Percentiles rank a stretch among this genome's conserved stretches.
Conservation (phyloP, 92 coral and sea anemone species). For the Zoanthus solanderi region DNA sequence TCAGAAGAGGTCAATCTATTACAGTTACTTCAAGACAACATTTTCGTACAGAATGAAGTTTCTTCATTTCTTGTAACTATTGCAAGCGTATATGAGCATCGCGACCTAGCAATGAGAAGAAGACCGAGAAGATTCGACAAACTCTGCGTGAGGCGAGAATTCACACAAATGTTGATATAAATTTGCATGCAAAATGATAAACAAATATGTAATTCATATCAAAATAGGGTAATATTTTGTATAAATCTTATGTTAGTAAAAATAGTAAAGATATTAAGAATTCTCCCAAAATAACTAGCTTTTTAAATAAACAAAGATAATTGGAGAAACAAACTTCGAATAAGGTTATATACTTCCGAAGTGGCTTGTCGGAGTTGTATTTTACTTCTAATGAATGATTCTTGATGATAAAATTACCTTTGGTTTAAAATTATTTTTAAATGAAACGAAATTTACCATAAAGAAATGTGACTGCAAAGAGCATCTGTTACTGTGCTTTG, state of each 20-base stretch:
- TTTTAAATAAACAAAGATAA: not conserved
- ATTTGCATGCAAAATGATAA: not conserved
- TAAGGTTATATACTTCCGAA: not conserved
- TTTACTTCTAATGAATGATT: not conserved
- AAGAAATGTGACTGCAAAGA: not conserved
- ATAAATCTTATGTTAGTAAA: not conserved
- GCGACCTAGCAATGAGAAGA: no score
- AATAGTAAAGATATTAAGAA: constrained; percentile 20
- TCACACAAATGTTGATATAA: not conserved
- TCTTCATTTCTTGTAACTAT: no score
- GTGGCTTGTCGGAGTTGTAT: not conserved
- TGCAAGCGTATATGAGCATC: no score
- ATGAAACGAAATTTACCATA: not conserved
- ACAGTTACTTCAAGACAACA: no score
- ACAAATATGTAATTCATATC: not conserved
- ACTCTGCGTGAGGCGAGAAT: not conserved
- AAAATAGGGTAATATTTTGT: not conserved
- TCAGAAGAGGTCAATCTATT: no score
- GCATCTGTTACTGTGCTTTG: not conserved
- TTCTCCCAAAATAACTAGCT: constrained; percentile 11
- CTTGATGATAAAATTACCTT: not conserved
- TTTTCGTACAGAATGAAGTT: no score
- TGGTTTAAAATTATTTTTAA: not conserved
- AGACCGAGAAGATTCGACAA: not conserved
- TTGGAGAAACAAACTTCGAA: not conserved